phyloP scores from a whole-genome alignment of 2,113 vertebrate genomes.

The Eulemur macaco region DNA sequence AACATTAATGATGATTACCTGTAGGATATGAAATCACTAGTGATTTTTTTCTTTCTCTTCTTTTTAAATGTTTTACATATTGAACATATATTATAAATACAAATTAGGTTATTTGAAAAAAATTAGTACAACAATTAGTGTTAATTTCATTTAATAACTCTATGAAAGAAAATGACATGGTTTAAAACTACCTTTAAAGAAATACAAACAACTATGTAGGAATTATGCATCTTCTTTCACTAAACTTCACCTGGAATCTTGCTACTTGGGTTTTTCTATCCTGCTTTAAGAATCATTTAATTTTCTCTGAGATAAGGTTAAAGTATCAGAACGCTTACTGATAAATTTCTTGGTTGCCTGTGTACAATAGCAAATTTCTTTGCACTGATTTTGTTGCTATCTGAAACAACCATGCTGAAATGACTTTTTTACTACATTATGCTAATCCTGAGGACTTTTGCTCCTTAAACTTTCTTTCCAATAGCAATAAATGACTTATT shows the following conservation, averaged over 20 bases:
- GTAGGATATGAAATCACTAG: not conserved
- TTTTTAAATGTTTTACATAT: not conserved
- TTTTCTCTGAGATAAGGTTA: not conserved
- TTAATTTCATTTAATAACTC: conserved; percentile 34
- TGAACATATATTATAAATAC: conserved; percentile 8
- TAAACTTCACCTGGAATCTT: conserved; percentile 17
- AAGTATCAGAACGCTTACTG: not conserved
- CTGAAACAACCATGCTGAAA: not conserved
- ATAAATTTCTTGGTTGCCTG: not conserved
- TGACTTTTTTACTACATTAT: not conserved
- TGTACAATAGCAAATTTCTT: not conserved
- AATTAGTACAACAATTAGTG: not conserved
- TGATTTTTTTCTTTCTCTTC: not conserved
- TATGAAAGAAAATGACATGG: not conserved
- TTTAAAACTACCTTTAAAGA: conserved; percentile 33
- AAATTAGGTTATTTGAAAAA: conserved; percentile 48
- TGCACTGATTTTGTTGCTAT: not conserved
- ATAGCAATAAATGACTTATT: conserved; percentile 38
- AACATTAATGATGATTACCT: conserved; percentile 1
- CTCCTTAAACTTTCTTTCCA: conserved; percentile 40
- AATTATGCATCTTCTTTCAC: not conserved
- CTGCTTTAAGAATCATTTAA: not conserved
- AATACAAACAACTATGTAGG: not conserved
- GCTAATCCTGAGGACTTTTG: conserved; percentile 32
- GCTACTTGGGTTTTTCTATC: not conserved